Evolutionary conservation across 2,888 invertebrate genomes (phyloP).

Genomic region (Lithophane leautieri): DNA sequence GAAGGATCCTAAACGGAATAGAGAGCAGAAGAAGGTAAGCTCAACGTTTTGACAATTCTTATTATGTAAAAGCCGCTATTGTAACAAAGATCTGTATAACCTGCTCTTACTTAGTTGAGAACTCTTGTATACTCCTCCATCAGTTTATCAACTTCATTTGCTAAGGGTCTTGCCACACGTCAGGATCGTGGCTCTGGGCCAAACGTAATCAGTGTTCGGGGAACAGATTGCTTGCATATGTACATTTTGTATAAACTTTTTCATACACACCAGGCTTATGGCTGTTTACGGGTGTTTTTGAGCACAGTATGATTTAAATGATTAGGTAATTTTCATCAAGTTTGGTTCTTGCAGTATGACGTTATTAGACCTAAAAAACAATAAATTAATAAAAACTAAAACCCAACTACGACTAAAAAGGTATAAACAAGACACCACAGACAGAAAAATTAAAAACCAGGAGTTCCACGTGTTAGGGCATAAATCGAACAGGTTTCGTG

Average conservation of each 20-base stretch:
- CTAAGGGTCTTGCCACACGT: not conserved
- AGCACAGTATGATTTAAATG: not conserved
- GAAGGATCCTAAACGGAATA: conserved; percentile 89
- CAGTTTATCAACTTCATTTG: not conserved
- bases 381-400: too few relatives aligned
- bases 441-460: too few relatives aligned
- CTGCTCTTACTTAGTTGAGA: not conserved
- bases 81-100: not conserved
- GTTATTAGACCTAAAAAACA: not conserved
- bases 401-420: too few relatives aligned
- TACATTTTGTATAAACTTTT: not conserved
- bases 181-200: not conserved
- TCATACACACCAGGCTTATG: not conserved
- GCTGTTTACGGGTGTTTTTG: not conserved
- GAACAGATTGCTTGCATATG: not conserved
- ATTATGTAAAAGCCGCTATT: not conserved
- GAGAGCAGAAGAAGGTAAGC: conserved; percentile 80
- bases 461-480: too few relatives aligned
- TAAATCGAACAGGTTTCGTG: too few relatives aligned
- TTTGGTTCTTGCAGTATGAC: not conserved
- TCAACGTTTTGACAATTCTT: not conserved
- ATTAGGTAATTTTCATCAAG: not conserved
- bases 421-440: too few relatives aligned
- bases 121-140: not conserved
- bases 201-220: not conserved